These are phyloP conservation scores for Drosophila buzzatii DNA, from an alignment of 2,888 invertebrate genomes.

Conservation along the genomic window DNA sequence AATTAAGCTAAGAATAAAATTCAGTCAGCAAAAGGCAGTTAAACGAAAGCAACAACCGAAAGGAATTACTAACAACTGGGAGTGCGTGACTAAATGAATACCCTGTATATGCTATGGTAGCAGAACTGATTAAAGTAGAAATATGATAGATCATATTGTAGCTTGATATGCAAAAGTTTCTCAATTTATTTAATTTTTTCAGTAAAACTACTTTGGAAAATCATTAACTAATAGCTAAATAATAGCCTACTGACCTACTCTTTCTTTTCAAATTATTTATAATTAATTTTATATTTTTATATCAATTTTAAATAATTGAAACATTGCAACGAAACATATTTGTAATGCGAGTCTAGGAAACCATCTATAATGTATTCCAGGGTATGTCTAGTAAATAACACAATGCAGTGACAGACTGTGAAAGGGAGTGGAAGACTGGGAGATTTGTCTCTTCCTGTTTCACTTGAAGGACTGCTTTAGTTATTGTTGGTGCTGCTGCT, in stretches of 20 bases:
- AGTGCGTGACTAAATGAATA: conserved; percentile 1
- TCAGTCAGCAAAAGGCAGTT: conserved; percentile 38
- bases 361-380: conserved; percentile 11
- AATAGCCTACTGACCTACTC: no score
- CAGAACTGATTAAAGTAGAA: background rate
- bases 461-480: conserved; percentile 22
- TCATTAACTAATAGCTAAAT: no score
- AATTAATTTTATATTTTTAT: no score
- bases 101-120: background rate
- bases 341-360: background rate
- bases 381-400: conserved; percentile 46
- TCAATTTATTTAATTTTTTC: background rate
- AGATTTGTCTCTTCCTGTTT: conserved; percentile 39
- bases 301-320: background rate
- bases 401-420: conserved; percentile 39
- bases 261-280: no score
- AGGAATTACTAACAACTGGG: background rate
- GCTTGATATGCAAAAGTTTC: no score
- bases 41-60: conserved; percentile 23
- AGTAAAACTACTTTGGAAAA: background rate
- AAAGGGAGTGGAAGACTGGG: conserved; percentile 10
- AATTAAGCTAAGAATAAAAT: conserved; percentile 68
- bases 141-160: background rate
- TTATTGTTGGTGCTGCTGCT: conserved; percentile 16
- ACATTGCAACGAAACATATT: background rate